Evolutionary conservation across 2,797 vertebrate genomes (phyloP).

Genomic region (Scolopax bukidnonensis): DNA sequence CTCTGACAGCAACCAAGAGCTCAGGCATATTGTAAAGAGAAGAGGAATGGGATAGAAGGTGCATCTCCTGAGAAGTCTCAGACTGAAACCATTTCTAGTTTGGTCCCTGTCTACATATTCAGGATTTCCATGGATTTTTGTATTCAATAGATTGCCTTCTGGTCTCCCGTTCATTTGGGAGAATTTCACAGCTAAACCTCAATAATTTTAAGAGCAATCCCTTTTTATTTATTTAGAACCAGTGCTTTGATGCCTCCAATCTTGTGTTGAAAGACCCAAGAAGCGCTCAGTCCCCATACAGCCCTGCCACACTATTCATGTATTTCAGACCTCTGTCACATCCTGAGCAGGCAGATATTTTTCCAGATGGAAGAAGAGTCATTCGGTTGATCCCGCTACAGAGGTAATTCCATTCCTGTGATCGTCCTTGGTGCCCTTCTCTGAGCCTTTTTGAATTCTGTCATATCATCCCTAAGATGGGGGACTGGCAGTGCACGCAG

Average conservation of each 20-base stretch:
- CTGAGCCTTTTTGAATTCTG: neutral
- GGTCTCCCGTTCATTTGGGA: neutral
- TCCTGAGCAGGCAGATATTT: neutral
- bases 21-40: neutral
- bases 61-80: neutral
- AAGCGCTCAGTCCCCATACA: neutral
- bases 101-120: neutral
- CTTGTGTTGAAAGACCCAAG: neutral
- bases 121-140: neutral
- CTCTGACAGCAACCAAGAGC: neutral
- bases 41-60: neutral
- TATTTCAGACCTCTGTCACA: neutral
- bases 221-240: neutral
- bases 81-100: neutral
- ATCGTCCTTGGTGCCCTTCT: neutral
- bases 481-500: neutral
- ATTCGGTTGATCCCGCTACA: neutral
- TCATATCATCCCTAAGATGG: neutral
- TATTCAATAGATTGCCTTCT: neutral
- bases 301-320: neutral
- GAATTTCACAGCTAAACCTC: neutral
- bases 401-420: neutral
- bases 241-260: neutral
- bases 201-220: neutral
- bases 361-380: neutral